Conservation (phyloP, 2,113 vertebrate genomes). For the Spheniscus mendiculus region DNA sequence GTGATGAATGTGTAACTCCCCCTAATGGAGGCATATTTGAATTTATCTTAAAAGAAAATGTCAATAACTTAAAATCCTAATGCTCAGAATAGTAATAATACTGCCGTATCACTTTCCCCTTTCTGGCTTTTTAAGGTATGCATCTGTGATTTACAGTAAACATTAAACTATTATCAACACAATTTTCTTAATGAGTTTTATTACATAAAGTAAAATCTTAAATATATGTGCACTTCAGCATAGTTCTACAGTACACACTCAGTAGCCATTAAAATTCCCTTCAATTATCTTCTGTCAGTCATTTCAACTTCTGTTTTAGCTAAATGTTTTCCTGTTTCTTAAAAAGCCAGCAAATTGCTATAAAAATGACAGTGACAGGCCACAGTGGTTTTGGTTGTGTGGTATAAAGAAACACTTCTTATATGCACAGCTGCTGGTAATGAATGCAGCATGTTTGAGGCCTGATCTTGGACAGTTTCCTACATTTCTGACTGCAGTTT, state of each 20-base stretch:
- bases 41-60: slow-evolving; percentile 26
- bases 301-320: slow-evolving; percentile 40
- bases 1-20: slow-evolving; percentile 49
- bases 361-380: slow-evolving; percentile 52
- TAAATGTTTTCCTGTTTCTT: slow-evolving; percentile 56
- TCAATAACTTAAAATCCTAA: neutral
- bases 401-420: slow-evolving; percentile 60
- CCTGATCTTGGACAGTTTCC: slow-evolving; percentile 70
- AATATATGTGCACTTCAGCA: neutral
- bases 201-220: neutral
- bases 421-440: slow-evolving; percentile 71
- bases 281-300: slow-evolving; percentile 49
- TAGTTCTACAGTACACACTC: neutral
- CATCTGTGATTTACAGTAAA: neutral
- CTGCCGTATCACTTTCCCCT: neutral
- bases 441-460: slow-evolving; percentile 72
- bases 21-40: slow-evolving; percentile 63
- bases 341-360: slow-evolving; percentile 65
- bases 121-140: neutral
- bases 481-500: slow-evolving; percentile 67
- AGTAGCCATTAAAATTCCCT: slow-evolving; percentile 34
- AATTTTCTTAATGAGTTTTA: neutral
- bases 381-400: slow-evolving; percentile 47
- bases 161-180: neutral
- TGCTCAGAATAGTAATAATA: neutral